phyloP scores from a whole-genome alignment of 1,140 invertebrate species.

The Apis cerana region DNA sequence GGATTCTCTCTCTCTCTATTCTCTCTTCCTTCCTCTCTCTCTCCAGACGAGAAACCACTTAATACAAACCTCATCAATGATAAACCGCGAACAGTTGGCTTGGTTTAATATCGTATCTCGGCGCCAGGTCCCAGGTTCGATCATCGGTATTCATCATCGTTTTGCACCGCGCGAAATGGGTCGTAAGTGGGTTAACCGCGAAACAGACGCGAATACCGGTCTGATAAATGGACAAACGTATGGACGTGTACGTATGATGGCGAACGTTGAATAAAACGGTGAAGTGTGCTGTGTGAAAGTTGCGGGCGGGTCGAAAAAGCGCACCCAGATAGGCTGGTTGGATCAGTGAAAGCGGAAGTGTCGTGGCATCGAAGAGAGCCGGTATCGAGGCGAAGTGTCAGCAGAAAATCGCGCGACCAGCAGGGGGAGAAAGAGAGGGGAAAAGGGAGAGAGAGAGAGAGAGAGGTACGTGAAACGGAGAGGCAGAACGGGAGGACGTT shows the following conservation, averaged over 20 bases:
- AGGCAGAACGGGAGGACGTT: conserved; percentile 28
- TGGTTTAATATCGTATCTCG: conserved; percentile 5
- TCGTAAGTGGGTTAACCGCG: conserved; percentile 62
- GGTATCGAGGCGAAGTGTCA: conserved; percentile 66
- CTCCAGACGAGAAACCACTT: neutral
- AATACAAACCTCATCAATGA: neutral
- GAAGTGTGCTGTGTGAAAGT: neutral
- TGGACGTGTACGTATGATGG: neutral
- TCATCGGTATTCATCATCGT: conserved; percentile 34
- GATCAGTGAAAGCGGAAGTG: conserved; percentile 56
- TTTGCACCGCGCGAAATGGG: conserved; percentile 28
- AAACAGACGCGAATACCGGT: conserved; percentile 47
- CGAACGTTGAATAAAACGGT: conserved; percentile 15
- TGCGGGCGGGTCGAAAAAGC: neutral
- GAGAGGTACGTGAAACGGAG: conserved; percentile 2
- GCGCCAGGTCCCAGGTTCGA: conserved; percentile 4
- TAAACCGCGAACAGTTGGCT: neutral
- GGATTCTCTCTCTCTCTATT: too few relatives aligned
- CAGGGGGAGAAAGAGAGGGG: neutral
- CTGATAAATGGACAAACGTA: conserved; percentile 18
- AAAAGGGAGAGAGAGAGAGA: neutral
- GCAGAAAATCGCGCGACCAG: conserved; percentile 63
- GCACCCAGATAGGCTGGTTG: neutral
- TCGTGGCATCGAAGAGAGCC: conserved; percentile 52
- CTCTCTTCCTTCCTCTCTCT: too few relatives aligned